Base-by-base conservation (phyloP, 2,888 invertebrate species). In the Furcula furcula region DNA sequence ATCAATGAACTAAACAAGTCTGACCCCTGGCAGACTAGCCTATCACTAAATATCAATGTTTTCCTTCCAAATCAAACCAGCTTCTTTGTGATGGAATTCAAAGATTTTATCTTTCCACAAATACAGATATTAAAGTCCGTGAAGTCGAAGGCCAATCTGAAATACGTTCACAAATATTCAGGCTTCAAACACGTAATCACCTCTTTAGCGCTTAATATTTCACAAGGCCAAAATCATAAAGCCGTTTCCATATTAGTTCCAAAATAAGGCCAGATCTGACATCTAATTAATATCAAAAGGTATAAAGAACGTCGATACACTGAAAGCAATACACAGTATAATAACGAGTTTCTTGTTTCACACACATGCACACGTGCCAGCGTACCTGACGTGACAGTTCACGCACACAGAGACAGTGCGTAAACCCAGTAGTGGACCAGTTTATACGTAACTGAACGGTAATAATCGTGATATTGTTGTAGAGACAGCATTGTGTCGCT, bases 371-470 rank as follows among this genome's bases (percentile, higher is more conserved):
- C 34, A 31, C 34, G 18, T 29, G 29, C n/a, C n/a, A n/a, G 21
- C 19, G n/a, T 25, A 20, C 4, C 1, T 7, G 22, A 20, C 26
- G 23, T 38, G 40, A 27, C 23, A 29, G 29, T 31, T 22, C 51
- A 64, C 76, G 28, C 78, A 70, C 75, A 85, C 85, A 67, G 13
- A 15, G 14, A 34, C 55, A 56, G 1, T 52, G 86, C 83, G 87
- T 86, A 86, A 85, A 69, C 68, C 85, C 85, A 76, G 87, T 78
- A 77, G 85, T 73, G 56, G 65, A 73, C 85, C 78, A 80, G 84
- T 81, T 83, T 78, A 76, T 78, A 84, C 78, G 83, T 81, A 84
- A 83, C 79, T 75, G 81, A 84, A 85, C 84, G 78, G 81, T 85
- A 80, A 83, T 85, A 79, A 86, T 84, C 75, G 69, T 77, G 75